phyloP scores from a whole-genome alignment of 2,113 vertebrate genomes.

The Ceyx melanurus region DNA sequence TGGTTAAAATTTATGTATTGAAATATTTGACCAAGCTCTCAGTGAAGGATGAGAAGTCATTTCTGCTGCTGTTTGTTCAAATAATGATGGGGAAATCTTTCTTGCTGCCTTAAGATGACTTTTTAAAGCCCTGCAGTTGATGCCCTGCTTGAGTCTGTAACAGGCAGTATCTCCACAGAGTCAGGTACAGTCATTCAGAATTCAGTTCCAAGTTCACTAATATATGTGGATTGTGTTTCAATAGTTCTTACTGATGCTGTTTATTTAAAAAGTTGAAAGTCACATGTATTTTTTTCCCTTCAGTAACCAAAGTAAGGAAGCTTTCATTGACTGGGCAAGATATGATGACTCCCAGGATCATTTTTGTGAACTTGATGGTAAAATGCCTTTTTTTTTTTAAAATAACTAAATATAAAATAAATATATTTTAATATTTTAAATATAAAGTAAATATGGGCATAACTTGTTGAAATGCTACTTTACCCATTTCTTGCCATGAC shows the following conservation, averaged over 20 bases:
- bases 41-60: not conserved
- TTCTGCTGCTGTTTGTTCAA: not conserved
- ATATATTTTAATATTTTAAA: too few species aligned
- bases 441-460: not conserved
- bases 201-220: too few species aligned
- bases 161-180: not conserved
- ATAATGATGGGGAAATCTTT: not conserved
- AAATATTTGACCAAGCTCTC: not conserved
- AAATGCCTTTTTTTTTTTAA: not conserved
- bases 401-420: too few species aligned
- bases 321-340: constrained; percentile 96
- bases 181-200: not conserved
- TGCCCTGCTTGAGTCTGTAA: not conserved
- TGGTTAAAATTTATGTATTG: not conserved
- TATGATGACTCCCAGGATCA: constrained; percentile 97
- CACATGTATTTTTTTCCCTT: not conserved
- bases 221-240: too few species aligned
- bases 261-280: too few species aligned
- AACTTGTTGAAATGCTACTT: not conserved
- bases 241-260: too few species aligned
- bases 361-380: constrained; percentile 97
- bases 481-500: not conserved
- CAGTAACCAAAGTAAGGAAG: constrained; percentile 95
- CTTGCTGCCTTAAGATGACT: not conserved
- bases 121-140: not conserved